A percentile compares a stretch with the other conserved stretches of the same genome.
Evolutionary conservation across 2,888 invertebrate species (phyloP).

Genomic region (Drosophila vallismaia): DNA sequence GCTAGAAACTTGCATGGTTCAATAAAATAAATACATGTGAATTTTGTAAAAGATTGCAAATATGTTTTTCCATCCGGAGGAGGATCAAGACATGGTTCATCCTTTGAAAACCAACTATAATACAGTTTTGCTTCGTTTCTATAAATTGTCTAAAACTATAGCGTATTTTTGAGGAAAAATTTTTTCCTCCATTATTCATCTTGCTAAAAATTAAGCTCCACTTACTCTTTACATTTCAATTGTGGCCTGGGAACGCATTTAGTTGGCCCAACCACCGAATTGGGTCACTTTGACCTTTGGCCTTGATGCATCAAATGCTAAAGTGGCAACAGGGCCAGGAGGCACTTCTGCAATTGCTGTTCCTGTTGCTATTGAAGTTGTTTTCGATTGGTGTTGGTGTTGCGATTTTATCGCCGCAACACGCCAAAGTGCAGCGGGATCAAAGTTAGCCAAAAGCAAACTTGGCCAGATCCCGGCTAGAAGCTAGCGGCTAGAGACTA

Average conservation of each 20-base stretch:
- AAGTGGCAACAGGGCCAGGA: slow-evolving; percentile 24
- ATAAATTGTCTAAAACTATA: no score
- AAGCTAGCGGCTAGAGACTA: slow-evolving; percentile 41
- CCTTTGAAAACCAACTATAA: no score
- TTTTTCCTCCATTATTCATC: slow-evolving; percentile 18
- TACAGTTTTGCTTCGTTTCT: no score
- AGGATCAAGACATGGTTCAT: no score
- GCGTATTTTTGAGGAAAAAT: no score
- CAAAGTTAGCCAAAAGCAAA: slow-evolving; percentile 64
- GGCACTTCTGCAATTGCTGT: slow-evolving; percentile 18
- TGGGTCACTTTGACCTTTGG: slow-evolving; percentile 78
- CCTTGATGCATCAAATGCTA: slow-evolving; percentile 61
- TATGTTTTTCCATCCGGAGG: neutral
- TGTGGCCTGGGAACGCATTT: slow-evolving; percentile 68
- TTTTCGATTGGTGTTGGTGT: slow-evolving; percentile 8
- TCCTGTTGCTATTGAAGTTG: slow-evolving; percentile 24
- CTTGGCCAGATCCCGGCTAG: slow-evolving; percentile 32
- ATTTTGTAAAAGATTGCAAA: neutral
- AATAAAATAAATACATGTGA: neutral
- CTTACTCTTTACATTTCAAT: slow-evolving; percentile 59
- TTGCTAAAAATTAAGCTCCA: slow-evolving; percentile 4
- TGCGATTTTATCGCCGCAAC: slow-evolving; percentile 74
- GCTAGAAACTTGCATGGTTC: neutral
- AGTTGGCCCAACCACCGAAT: slow-evolving; percentile 60
- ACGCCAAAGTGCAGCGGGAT: slow-evolving; percentile 77